A percentile compares a stretch with the other conserved stretches of the same genome.
phyloP scores from a whole-genome alignment of 2,888 invertebrate genomes.

The Ferrisia virgata region DNA sequence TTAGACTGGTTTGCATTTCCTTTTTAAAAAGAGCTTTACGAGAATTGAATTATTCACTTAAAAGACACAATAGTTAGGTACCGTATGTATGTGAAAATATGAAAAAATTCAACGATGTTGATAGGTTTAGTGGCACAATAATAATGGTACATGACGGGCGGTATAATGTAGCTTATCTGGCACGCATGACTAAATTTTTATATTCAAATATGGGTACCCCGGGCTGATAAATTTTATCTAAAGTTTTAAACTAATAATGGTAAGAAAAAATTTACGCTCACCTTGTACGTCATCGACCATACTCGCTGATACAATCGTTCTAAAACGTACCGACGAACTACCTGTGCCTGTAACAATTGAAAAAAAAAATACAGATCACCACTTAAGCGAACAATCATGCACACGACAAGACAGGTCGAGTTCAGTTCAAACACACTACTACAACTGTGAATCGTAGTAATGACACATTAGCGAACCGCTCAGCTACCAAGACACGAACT shows the following conservation, averaged over 20 bases:
- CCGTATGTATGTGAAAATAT: too few relatives aligned
- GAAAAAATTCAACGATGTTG: too few relatives aligned
- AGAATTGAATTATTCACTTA: background rate
- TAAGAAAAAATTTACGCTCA: background rate
- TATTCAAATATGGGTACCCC: background rate
- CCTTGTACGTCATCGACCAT: conserved; percentile 6
- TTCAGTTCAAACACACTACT: background rate
- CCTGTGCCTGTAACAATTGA: too few relatives aligned
- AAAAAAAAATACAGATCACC: background rate
- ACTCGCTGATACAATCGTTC: background rate
- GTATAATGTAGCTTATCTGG: too few relatives aligned
- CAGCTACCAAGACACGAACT: background rate
- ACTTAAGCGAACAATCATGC: background rate
- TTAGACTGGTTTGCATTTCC: background rate
- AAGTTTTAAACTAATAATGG: background rate
- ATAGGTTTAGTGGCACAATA: too few relatives aligned
- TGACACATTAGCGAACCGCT: background rate
- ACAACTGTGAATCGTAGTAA: background rate
- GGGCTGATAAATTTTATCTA: background rate
- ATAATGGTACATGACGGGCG: too few relatives aligned
- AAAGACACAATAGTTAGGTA: background rate
- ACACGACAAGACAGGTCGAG: background rate
- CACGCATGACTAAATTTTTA: background rate
- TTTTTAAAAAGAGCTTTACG: background rate
- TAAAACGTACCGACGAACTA: background rate